Evolutionary conservation across 2,113 vertebrate genomes (phyloP).

Genomic region (Motacilla tschutschensis): DNA sequence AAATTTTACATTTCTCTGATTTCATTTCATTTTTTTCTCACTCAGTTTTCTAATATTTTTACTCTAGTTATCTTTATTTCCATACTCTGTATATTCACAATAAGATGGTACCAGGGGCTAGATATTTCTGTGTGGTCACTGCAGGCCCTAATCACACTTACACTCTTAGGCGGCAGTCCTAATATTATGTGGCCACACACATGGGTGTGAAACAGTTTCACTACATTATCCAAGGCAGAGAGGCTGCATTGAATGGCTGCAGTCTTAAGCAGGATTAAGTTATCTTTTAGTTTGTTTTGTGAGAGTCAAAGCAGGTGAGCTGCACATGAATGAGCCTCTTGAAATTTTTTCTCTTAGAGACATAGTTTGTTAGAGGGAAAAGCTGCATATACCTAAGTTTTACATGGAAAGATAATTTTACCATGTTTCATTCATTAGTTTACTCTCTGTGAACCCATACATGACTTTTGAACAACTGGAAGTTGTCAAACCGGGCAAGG

Average conservation of each 20-base stretch:
- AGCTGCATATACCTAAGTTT: background rate
- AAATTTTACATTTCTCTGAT: background rate
- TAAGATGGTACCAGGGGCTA: no score
- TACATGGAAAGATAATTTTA: background rate
- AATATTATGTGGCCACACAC: fast-evolving
- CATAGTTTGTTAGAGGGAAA: background rate
- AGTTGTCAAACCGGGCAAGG: background rate
- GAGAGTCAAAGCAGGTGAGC: background rate
- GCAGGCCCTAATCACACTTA: background rate
- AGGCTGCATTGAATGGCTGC: background rate
- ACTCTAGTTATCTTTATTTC: background rate
- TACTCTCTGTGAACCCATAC: background rate
- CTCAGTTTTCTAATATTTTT: background rate
- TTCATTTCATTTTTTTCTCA: background rate
- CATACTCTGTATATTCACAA: background rate
- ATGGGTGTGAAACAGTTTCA: background rate
- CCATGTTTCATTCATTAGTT: background rate
- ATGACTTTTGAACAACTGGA: background rate
- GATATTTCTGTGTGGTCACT: background rate
- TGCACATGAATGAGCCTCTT: background rate
- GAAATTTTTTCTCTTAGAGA: background rate
- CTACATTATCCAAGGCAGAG: no score
- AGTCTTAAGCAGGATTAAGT: background rate
- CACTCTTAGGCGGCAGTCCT: background rate
- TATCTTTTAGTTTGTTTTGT: background rate